These are phyloP conservation scores for Drosophila ironensis DNA, from an alignment of 1,140 invertebrate species.

Conservation along the genomic window DNA sequence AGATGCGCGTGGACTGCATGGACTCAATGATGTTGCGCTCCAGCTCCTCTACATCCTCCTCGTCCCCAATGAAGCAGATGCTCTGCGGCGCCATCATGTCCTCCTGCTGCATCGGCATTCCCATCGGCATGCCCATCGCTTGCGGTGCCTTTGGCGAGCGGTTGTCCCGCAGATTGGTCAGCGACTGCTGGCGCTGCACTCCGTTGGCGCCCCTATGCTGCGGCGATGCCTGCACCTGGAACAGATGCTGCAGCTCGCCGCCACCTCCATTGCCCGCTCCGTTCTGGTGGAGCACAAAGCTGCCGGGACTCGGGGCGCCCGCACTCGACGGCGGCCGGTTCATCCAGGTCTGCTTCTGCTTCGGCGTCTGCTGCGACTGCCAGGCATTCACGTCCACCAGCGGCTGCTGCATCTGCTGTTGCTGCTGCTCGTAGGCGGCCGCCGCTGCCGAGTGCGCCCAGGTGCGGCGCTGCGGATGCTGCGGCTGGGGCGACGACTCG, in stretches of 20 bases:
- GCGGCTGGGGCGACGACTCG: conserved; percentile 82
- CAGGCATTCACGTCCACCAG: conserved; percentile 74
- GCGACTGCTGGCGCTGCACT: conserved; percentile 78
- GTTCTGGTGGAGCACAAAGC: conserved; percentile 79
- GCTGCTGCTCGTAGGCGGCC: conserved; percentile 80
- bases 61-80: conserved; percentile 94
- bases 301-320: conserved; percentile 51
- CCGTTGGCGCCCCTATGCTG: conserved; percentile 60
- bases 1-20: conserved; percentile 75
- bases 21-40: conserved; percentile 80
- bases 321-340: conserved; percentile 58
- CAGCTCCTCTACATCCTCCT: conserved; percentile 81
- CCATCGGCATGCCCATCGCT: conserved; percentile 85
- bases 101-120: conserved; percentile 60
- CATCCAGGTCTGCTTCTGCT: conserved; percentile 59
- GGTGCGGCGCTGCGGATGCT: conserved; percentile 86
- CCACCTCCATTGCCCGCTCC: conserved; percentile 52
- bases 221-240: conserved; percentile 78
- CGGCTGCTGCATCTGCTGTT: conserved; percentile 61
- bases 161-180: conserved; percentile 75
- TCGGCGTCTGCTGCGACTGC: conserved; percentile 69
- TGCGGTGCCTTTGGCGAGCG: conserved; percentile 63
- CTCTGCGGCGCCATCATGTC: conserved; percentile 89
- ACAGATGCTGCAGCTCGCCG: conserved; percentile 76
- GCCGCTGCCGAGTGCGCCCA: conserved; percentile 87